Percentiles rank a stretch among this genome's conserved stretches.
phyloP scores from a whole-genome alignment of 1,140 invertebrate species.

The Macrostomum lignano region DNA sequence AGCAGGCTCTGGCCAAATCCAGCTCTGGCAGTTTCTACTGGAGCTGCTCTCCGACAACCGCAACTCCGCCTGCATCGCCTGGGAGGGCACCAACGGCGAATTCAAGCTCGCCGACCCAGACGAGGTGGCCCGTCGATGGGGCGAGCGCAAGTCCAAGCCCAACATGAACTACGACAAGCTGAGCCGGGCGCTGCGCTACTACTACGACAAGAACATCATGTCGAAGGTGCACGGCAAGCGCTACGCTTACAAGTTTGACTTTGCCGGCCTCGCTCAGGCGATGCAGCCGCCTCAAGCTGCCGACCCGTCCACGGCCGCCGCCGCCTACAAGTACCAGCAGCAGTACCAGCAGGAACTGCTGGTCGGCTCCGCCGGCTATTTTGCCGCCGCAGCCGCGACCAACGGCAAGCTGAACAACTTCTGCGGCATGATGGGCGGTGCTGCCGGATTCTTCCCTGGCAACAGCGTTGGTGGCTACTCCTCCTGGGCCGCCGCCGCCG shows the following conservation, averaged over 20 bases:
- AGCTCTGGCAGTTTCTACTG: constrained; percentile 78
- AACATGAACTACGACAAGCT: constrained; percentile 99
- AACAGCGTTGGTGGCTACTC: too few species aligned
- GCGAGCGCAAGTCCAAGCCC: constrained; percentile 83
- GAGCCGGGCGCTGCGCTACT: constrained; percentile 66
- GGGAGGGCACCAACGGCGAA: constrained; percentile 34
- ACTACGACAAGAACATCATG: constrained; percentile 37
- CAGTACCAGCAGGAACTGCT: too few species aligned
- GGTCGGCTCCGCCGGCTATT: too few species aligned
- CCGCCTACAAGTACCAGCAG: too few species aligned
- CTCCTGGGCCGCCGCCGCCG: too few species aligned
- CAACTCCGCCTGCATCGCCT: constrained; percentile 6
- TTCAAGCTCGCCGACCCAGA: constrained; percentile 91
- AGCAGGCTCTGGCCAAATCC: constrained; percentile 60
- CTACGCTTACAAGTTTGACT: constrained; percentile 69
- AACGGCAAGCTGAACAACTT: too few species aligned
- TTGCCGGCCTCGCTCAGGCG: constrained; percentile 46
- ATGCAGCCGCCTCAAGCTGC: constrained; percentile 34
- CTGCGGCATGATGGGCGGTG: too few species aligned
- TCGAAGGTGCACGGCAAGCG: constrained; percentile 41
- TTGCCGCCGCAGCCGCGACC: too few species aligned
- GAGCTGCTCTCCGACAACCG: constrained; percentile 43
- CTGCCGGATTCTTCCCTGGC: too few species aligned
- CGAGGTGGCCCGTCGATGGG: constrained; percentile 82
- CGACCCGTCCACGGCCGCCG: too few species aligned